Base-by-base conservation (phyloP, 2,888 invertebrate species). In the Zeuzera pyrina region DNA sequence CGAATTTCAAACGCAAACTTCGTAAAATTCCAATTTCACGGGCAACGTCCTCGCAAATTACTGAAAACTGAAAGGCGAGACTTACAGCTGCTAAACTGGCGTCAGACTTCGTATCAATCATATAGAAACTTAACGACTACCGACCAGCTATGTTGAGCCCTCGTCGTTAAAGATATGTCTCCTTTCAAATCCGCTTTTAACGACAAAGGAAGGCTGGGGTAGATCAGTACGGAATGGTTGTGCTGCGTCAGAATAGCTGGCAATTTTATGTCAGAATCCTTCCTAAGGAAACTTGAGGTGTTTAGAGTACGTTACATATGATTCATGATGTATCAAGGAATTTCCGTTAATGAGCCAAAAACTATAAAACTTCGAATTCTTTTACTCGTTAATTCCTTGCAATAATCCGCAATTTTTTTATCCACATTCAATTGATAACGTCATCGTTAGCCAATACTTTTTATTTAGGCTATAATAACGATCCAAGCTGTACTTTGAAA, bases 81-180 rank as follows among this genome's bases (percentile, higher is more conserved):
- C 34, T 39, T 36, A 35, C 38, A 34, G 38, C 33, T 34, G 43
- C 36, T 40, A 35, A 29, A 34, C 34, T 33, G 32, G 38, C 22
- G 41, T 42, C 49, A 43, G 43, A 36, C 41, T 48, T 50, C 50
- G 44, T 56, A 63, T 63, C 62, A 54, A 63, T 62, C 63, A 62
- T 60, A 51, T 45, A 43, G 47, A 46, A 49, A 43, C 40, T 47
- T 36, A 41, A 32, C 38, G 36, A 31, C 34, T 28, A 32, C 15
- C 31, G 35, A n/a, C 61, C 55, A 52, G 26, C 4, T 14, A 14
- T 10, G 12, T 3, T 32, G 55, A 43, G 36, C 45, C 45, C 41
- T 41, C 43, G 31, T 37, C 35, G n/a, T n/a, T n/a, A 35, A 29
- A 36, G 35, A 28, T 35, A 25, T 13, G 27, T 21, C 19, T 12